phyloP scores from a whole-genome alignment of 2,113 vertebrate species.

The Zapus hudsonius region DNA sequence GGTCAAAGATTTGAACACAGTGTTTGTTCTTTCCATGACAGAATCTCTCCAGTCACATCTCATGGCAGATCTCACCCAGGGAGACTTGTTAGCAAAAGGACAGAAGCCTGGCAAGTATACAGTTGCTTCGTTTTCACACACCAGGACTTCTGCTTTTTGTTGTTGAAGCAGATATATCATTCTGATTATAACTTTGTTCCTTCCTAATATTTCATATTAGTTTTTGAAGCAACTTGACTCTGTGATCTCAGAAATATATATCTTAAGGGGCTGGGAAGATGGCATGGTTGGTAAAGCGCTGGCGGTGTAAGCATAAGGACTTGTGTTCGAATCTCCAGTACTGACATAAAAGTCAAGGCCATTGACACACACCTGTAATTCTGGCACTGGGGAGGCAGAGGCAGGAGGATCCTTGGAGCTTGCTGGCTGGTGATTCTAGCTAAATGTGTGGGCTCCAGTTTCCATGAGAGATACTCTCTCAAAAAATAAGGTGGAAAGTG shows the following conservation, averaged over 20 bases:
- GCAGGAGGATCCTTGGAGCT: too few relatives aligned
- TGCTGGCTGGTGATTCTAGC: too few relatives aligned
- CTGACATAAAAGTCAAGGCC: too few relatives aligned
- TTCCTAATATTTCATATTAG: not conserved
- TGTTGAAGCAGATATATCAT: not conserved
- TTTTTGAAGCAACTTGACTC: not conserved
- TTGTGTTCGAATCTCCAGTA: too few relatives aligned
- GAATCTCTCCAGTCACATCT: not conserved
- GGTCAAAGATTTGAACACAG: not conserved
- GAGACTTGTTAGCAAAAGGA: not conserved
- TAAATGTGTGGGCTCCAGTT: too few relatives aligned
- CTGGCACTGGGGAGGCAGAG: too few relatives aligned
- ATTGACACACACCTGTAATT: too few relatives aligned
- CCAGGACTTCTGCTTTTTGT: not conserved
- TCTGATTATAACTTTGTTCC: slow-evolving; percentile 4
- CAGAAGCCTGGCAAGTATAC: not conserved
- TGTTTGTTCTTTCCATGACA: not conserved
- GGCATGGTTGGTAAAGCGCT: too few relatives aligned
- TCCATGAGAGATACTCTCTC: too few relatives aligned
- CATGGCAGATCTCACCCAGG: not conserved
- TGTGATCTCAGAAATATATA: not conserved
- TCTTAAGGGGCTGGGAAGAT: too few relatives aligned
- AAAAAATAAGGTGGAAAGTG: too few relatives aligned
- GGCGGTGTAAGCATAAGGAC: too few relatives aligned
- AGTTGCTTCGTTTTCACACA: not conserved